Evolutionary conservation across 2,113 vertebrate genomes (phyloP), one percentile per base, ranked within the genome.

Genomic region (Gorsachius goisagi): DNA sequence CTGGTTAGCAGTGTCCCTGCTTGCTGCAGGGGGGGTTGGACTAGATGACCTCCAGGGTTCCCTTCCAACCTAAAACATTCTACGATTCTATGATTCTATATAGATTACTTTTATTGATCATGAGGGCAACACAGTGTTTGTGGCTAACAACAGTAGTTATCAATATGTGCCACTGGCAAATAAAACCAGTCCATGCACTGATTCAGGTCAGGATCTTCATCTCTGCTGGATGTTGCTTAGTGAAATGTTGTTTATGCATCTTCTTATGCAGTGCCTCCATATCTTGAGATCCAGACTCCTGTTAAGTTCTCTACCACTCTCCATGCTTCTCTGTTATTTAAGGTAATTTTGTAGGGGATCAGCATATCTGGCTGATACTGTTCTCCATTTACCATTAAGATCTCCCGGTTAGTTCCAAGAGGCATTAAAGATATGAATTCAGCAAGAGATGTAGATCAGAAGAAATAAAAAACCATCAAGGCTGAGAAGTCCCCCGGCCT

Each of bases 311-410:
- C 32, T 50, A 63, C 16, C 53, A 32, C 6, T 60, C 32, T 75
- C 19, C 0, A 2, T 67, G 16, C 20, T 67, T 33, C 32, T 56
- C 32, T 68, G 41, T 55, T 47, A 9, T 60, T 77, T 73, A 27
- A 55, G 15, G 19, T 47, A 5, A 1, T 44, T 74, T 44, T 5
- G 7, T 7, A 50, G 22, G 1, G 2, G 4, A 3, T 71, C n/a
- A 87, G 49, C 7, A 3, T 59, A 63, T 26, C 20, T 66, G n/a
- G 7, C 15, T 66, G 56, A 41, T 62, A 39, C 3, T 64, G 45
- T 73, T 91, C 13, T 77, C 17, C 30, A 10, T 22, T 88, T 66
- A 55, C 19, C 11, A 9, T 47, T 63, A 58, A 59, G 55, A 39
- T 88, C 37, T 58, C 9, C 12, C 49, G 5, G 6, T 73, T 58